Evolutionary conservation across 2,797 vertebrate genomes (phyloP).

Genomic region (Orestias chungarensis): DNA sequence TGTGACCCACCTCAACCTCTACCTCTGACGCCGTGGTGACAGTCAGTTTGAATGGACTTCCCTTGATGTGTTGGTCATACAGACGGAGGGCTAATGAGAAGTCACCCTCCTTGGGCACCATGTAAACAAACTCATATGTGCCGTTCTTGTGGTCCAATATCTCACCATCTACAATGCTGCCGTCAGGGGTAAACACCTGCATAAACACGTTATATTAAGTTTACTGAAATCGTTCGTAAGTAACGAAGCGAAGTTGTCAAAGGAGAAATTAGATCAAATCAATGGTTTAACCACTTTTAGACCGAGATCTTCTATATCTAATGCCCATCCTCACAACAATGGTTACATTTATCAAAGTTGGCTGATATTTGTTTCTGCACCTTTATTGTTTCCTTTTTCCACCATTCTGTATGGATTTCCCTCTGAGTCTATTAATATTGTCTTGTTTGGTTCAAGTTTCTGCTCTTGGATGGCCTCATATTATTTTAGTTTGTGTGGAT

Average conservation of each 20-base stretch:
- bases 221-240: not conserved
- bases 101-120: conserved; percentile 92
- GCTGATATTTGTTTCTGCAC: too few species aligned
- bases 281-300: not conserved
- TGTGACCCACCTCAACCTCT: conserved; percentile 49
- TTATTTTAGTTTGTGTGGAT: too few species aligned
- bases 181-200: conserved; percentile 91
- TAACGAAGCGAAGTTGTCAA: accelerated
- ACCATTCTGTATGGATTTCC: too few species aligned
- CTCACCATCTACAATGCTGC: conserved; percentile 93
- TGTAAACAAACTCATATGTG: conserved; percentile 95
- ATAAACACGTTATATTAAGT: not conserved
- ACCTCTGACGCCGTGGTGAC: conserved; percentile 85
- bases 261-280: not conserved
- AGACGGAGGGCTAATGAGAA: conserved; percentile 93
- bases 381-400: too few species aligned
- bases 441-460: too few species aligned
- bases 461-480: too few species aligned
- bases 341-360: too few species aligned
- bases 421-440: too few species aligned
- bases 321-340: too few species aligned
- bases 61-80: conserved; percentile 97
- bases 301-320: too few species aligned
- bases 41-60: conserved; percentile 93
- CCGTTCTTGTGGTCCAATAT: conserved; percentile 97